Evolutionary conservation across 2,113 vertebrate species (phyloP).

Genomic region (Dromas ardeola): DNA sequence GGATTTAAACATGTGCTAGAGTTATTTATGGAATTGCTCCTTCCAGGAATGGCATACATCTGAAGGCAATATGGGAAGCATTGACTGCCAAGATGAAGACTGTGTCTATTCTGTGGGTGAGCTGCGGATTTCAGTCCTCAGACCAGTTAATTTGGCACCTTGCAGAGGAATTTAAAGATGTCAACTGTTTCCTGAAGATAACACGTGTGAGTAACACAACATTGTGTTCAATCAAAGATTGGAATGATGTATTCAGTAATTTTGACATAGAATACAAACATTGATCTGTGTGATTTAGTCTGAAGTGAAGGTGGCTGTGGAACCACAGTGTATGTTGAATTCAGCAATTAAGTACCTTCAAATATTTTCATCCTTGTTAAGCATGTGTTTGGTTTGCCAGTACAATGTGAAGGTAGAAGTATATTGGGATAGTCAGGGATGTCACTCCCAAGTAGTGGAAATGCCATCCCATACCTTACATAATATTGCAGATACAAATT

Average conservation of each 20-base stretch:
- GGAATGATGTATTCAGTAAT: neutral
- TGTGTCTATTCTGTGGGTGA: conserved; percentile 3
- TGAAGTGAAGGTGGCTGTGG: neutral
- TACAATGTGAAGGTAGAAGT: neutral
- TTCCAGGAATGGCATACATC: conserved; percentile 24
- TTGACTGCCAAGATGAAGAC: neutral
- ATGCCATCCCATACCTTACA: neutral
- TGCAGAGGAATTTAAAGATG: neutral
- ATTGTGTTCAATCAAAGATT: neutral
- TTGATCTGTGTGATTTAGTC: neutral
- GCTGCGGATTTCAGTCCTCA: neutral
- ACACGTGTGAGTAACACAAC: neutral
- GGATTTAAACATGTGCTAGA: neutral
- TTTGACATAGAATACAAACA: neutral
- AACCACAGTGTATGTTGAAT: neutral
- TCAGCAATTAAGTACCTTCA: neutral
- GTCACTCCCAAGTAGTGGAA: neutral
- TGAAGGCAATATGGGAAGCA: conserved; percentile 35
- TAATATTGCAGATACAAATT: neutral
- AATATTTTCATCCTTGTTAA: neutral
- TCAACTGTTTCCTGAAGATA: conserved; percentile 2
- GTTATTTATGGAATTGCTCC: conserved; percentile 20
- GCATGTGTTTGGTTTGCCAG: neutral
- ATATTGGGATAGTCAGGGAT: neutral
- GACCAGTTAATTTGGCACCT: neutral